Conservation (phyloP, 2,113 vertebrate genomes). For the Polypterus bichir region DNA sequence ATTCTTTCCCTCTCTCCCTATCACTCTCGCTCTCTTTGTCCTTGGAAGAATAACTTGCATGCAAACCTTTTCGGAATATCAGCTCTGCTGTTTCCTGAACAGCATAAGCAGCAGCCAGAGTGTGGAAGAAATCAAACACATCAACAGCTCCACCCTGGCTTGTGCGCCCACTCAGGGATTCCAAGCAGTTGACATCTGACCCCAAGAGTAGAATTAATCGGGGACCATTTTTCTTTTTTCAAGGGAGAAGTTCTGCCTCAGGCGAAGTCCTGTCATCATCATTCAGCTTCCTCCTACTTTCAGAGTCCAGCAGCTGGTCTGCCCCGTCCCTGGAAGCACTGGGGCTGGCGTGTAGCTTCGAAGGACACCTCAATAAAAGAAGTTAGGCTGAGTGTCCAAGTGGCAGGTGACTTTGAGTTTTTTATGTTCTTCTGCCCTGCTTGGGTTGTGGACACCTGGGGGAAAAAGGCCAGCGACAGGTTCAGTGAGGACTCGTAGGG, state of each 20-base stretch:
- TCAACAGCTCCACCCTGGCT: slow-evolving; percentile 31
- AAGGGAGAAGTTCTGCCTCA: slow-evolving; percentile 23
- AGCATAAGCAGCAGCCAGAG: slow-evolving; percentile 31
- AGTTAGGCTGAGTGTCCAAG: too few relatives aligned
- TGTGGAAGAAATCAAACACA: slow-evolving; percentile 42
- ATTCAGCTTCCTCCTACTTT: slow-evolving; percentile 19
- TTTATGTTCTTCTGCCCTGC: too few relatives aligned
- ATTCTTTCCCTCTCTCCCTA: too few relatives aligned
- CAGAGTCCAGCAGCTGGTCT: not conserved
- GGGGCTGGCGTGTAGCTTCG: too few relatives aligned
- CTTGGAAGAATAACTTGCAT: too few relatives aligned
- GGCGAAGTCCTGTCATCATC: slow-evolving; percentile 23
- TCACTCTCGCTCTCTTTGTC: too few relatives aligned
- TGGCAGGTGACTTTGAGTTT: too few relatives aligned
- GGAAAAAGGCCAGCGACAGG: too few relatives aligned
- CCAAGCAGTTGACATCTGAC: slow-evolving; percentile 27
- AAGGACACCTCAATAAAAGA: too few relatives aligned
- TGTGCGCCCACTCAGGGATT: slow-evolving; percentile 21
- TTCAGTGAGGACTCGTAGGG: too few relatives aligned
- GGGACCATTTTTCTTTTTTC: slow-evolving; percentile 25
- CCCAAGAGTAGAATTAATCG: slow-evolving; percentile 36
- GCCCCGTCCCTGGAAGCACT: too few relatives aligned
- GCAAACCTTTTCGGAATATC: not conserved
- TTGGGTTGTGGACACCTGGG: too few relatives aligned
- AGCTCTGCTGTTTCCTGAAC: not conserved